Percentiles rank a stretch among this genome's conserved stretches.
Evolutionary conservation across 2,888 invertebrate species (phyloP).

Genomic region (Latheticus oryzae): DNA sequence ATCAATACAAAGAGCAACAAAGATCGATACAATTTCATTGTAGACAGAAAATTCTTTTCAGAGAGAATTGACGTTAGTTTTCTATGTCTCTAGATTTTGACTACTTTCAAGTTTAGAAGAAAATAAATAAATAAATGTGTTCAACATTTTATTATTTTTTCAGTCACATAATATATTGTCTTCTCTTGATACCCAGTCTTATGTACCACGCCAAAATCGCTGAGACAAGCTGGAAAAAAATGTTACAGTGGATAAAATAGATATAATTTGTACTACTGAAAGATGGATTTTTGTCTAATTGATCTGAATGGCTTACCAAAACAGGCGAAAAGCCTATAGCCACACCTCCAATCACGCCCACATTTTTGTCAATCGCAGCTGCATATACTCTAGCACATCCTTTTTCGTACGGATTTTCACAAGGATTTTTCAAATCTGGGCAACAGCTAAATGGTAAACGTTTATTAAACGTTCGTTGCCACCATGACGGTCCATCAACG

Average conservation of each 20-base stretch:
- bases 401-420: slow-evolving; percentile 28
- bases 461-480: slow-evolving; percentile 28
- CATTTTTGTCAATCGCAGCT: slow-evolving; percentile 27
- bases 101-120: too few species aligned
- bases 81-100: too few species aligned
- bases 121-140: too few species aligned
- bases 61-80: too few species aligned
- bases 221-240: slow-evolving; percentile 21
- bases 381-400: slow-evolving; percentile 32
- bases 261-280: too few species aligned
- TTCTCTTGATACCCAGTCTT: slow-evolving; percentile 27
- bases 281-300: too few species aligned
- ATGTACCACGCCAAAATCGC: slow-evolving; percentile 36
- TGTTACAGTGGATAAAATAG: too few species aligned
- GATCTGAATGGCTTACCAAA: slow-evolving; percentile 17
- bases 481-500: slow-evolving; percentile 35
- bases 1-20: too few species aligned
- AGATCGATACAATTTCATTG: too few species aligned
- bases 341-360: slow-evolving; percentile 38
- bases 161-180: slow-evolving; percentile 27
- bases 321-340: slow-evolving; percentile 39
- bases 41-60: too few species aligned
- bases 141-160: too few species aligned
- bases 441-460: slow-evolving; percentile 35
- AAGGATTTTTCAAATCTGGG: slow-evolving; percentile 16